Evolutionary conservation across 2,888 invertebrate species (phyloP), one percentile per base, ranked within the genome.

Genomic region (Sycophila texana): DNA sequence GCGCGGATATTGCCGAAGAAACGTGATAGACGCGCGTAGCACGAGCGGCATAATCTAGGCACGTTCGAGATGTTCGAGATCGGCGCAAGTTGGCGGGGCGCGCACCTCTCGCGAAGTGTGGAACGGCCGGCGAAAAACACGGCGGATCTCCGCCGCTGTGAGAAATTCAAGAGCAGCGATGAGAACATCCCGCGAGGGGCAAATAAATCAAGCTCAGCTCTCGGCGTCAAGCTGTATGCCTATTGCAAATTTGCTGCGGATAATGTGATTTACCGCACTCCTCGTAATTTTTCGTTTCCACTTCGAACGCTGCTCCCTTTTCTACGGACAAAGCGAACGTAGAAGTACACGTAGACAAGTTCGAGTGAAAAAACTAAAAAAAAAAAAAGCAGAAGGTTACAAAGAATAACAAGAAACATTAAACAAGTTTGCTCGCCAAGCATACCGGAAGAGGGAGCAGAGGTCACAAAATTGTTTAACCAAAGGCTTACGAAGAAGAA

Each of bases 11-110:
- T 74, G 22, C 58, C 39, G 51, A 26, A 22, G 13, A 22, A 61
- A 20, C 63, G 65, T 65, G 76, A 63, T 53, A 55, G 70, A 63
- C 63, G 57, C 70, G 26, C 47, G 74, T 26, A 18, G 57, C 76
- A 65, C 77, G 71, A 65, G 51, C 14, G 30, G 77, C 57, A 71
- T 65, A 77, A 77, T 71, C 71, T 57, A 71, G 71, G 63, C 71
- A 71, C 65, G 77, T 58, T 65, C 71, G 70, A 49, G 47, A 10
- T 20, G 18, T 20, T 20, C 58, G 20, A 53, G 53, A 53, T 58
- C 58, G 3, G 26, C 2, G 2, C 26, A 3, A 26, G 26, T 26
- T 26, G 26, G 2, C 26, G 26, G 26, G 26, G 58, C 58, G 58
- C 58, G 22, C 58, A 58, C 58, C 58, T 58, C 20, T 58, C 20